Base-by-base conservation (phyloP, 2,888 invertebrate genomes). In the Ypsolopha scabrella region DNA sequence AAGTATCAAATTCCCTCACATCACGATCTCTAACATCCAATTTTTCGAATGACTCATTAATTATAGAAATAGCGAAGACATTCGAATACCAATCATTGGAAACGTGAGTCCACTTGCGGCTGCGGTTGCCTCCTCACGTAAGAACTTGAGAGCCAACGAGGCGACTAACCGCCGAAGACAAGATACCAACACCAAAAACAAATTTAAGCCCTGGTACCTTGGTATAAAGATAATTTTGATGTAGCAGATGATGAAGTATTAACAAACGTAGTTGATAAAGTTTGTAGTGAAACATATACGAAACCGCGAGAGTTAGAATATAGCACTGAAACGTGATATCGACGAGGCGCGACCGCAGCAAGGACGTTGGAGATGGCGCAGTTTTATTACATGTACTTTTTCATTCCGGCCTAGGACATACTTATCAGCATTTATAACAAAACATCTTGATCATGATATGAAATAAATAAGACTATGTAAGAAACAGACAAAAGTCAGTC, bases 31-130 rank as follows among this genome's bases (percentile, higher is more conserved):
- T 24, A 24, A 24, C 24, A 24, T 24, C 24, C 24, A 24, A 24
- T 24, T 24, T 24, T 24, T 24, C 24, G 24, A 24, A 24, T 24
- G 24, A 24, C 24, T 24, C 24, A 24, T 24, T 24, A 24, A 24
- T 24, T 24, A 24, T 3, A 24, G 24, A 24, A 24, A 24, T 24
- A 24, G 24, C 24, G 70, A 62, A 49, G 33, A 49, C 13, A 43
- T 13, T 24, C 37, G 33, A 39, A 37, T 24, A 38, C 39, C 39
- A 39, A 41, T 50, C 24, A 43, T 24, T 45, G 45, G 52, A 50
- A 51, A 53, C 53, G 47, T 47, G 50, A 53, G 10, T 39, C 48
- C 38, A 39, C n/a, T 52, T 51, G 51, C 34, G 38, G 44, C 46
- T 51, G 53, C 51, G 53, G 52, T 52, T 39, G 37, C 46, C 10